Evolutionary conservation across 92 coral and sea anemone species (phyloP), one percentile per base, ranked within the genome.

Genomic region (Epizoanthus rinbou): DNA sequence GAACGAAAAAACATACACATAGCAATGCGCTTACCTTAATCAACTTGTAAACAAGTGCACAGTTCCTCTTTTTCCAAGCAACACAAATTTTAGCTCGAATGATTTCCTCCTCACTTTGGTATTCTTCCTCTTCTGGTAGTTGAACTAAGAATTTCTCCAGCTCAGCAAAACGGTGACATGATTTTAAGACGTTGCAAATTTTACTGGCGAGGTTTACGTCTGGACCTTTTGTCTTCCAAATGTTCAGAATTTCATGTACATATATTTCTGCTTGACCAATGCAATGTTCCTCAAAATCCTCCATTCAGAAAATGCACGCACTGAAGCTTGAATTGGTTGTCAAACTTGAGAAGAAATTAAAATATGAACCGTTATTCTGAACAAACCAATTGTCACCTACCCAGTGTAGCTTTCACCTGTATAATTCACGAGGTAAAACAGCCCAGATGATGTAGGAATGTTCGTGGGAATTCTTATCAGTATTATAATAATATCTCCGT

Each of bases 121-220:
- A 87, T 25, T 58, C 59, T 16, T 56, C 60, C 9, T 62, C 64
- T 47, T 67, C 73, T 21, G 90, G 90, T n/a, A 87, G 78, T 37
- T 80, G 62, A 28, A 60, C 75, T 24, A 87, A 39, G 69, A 87
- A 87, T 58, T 57, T 76, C 17, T 69, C 84, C n/a, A 87, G 25
- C 21, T 74, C 79, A 19, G 73, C 60, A 69, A 66, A 76, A 57
- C 54, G 74, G 22, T 67, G 80, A 25, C 73, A 43, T 13, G 66
- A 25, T 76, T 68, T 81, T 33, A 87, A 74, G 35, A 28, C 67
- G 54, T 64, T 19, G 84, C 90, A 87, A 76, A 83, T 87, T 67
- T 83, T 60, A 45, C 53, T 65, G 57, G 87, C 90, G 24, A 82
- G 62, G 66, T 78, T 60, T 21, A 58, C 82, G 54, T 63, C 35